A percentile compares a stretch with the other conserved stretches of the same genome.
Evolutionary conservation across 2,113 vertebrate genomes (phyloP).

Genomic region (Takifugu bimaculatus): DNA sequence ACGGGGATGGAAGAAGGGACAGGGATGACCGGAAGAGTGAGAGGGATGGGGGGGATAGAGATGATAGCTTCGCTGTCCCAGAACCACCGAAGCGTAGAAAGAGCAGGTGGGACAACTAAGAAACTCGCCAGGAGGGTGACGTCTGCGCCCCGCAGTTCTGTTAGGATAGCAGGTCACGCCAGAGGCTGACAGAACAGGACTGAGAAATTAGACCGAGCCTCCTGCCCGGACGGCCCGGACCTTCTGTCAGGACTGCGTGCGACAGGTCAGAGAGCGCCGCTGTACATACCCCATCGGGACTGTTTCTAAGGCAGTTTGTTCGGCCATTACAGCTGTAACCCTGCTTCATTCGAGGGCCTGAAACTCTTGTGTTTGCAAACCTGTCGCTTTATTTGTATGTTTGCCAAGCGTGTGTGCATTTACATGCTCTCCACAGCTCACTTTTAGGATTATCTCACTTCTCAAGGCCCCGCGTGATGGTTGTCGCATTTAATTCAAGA

Average conservation of each 20-base stretch:
- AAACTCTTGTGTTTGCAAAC: conserved; percentile 40
- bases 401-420: conserved; percentile 38
- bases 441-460: conserved; percentile 10
- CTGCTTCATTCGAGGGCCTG: conserved; percentile 25
- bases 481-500: conserved; percentile 19
- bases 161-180: conserved; percentile 38
- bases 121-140: conserved; percentile 8
- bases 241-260: conserved; percentile 12
- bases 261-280: conserved; percentile 32
- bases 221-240: conserved; percentile 15
- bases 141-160: neutral
- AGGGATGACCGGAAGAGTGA: conserved; percentile 49
- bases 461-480: conserved; percentile 8
- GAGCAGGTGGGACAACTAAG: conserved; percentile 97
- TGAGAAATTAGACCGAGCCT: neutral
- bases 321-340: conserved; percentile 38
- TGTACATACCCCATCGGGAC: conserved; percentile 56
- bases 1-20: conserved; percentile 60
- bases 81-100: conserved; percentile 95
- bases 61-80: conserved; percentile 89
- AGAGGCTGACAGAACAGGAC: conserved; percentile 19
- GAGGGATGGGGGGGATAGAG: conserved; percentile 55
- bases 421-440: conserved; percentile 35
- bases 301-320: conserved; percentile 36
- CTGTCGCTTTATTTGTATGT: conserved; percentile 26